These are phyloP conservation scores for Drosophila kanekoi DNA, from an alignment of 2,888 invertebrate genomes.

Conservation along the genomic window DNA sequence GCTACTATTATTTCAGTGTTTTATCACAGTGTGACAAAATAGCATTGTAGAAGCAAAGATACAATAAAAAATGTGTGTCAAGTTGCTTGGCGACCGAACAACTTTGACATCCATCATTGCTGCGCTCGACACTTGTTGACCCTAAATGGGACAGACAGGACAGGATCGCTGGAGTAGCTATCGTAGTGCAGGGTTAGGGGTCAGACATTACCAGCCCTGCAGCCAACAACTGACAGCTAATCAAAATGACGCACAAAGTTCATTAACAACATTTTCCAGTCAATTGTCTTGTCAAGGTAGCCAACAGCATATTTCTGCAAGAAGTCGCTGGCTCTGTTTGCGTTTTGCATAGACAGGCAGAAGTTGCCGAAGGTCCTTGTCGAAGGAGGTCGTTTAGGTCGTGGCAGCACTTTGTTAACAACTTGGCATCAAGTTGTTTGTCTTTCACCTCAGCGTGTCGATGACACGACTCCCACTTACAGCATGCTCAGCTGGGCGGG, in stretches of 20 bases:
- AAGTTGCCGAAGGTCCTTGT: constrained; percentile 30
- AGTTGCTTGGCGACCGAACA: constrained; percentile 44
- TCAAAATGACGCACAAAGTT: constrained; percentile 78
- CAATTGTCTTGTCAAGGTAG: constrained; percentile 72
- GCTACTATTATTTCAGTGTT: constrained; percentile 61
- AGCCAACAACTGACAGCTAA: constrained; percentile 64
- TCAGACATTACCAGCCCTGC: constrained; percentile 21
- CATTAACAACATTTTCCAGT: constrained; percentile 79
- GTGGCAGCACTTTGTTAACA: constrained; percentile 70
- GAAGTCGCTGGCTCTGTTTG: constrained; percentile 36
- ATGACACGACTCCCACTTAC: constrained; percentile 63
- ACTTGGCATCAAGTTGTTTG: constrained; percentile 77
- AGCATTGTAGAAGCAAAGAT: constrained; percentile 51
- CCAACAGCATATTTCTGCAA: constrained; percentile 56
- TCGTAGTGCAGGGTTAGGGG: background rate
- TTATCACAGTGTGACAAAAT: constrained; percentile 77
- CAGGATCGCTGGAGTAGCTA: background rate
- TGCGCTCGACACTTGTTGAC: constrained; percentile 72
- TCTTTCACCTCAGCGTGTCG: constrained; percentile 75
- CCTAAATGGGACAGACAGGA: constrained; percentile 37
- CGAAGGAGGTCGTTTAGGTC: constrained; percentile 58
- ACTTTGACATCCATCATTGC: constrained; percentile 77
- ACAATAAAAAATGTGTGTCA: constrained; percentile 68
- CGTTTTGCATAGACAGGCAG: constrained; percentile 57
- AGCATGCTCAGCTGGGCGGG: background rate